These are phyloP conservation scores for Dendropsophus ebraccatus DNA, from an alignment of 2,113 vertebrate genomes.

Conservation along the genomic window DNA sequence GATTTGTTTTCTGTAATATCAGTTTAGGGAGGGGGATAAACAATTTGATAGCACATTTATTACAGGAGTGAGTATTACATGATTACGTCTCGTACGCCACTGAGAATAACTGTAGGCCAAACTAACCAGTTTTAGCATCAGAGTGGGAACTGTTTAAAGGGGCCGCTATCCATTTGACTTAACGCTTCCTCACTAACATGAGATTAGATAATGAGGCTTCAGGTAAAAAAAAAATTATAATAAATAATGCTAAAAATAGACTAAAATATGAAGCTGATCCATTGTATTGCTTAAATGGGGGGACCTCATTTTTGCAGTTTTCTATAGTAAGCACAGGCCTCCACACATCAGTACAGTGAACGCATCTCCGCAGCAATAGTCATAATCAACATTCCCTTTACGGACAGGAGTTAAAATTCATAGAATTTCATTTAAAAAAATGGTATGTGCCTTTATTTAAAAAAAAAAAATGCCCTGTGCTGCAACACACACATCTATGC, in stretches of 20 bases:
- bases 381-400: slow-evolving; percentile 12
- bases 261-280: not conserved
- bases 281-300: slow-evolving; percentile 8
- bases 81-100: too few relatives aligned
- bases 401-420: not conserved
- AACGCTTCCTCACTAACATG: not conserved
- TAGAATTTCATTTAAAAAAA: slow-evolving; percentile 8
- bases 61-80: too few relatives aligned
- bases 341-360: not conserved
- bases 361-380: not conserved
- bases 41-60: not conserved
- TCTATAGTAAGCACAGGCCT: not conserved
- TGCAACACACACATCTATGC: not conserved
- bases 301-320: not conserved
- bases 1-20: not conserved
- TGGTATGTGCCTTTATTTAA: not conserved
- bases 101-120: too few relatives aligned
- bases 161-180: too few relatives aligned
- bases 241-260: slow-evolving; percentile 8
- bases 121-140: too few relatives aligned
- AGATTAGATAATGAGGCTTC: not conserved
- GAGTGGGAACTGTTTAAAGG: too few relatives aligned
- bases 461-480: not conserved
- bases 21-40: not conserved
- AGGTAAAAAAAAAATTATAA: not conserved